A percentile compares a stretch with the other conserved stretches of the same genome.
Evolutionary conservation across 2,113 vertebrate species (phyloP).

Genomic region (Scytalopus superciliaris): DNA sequence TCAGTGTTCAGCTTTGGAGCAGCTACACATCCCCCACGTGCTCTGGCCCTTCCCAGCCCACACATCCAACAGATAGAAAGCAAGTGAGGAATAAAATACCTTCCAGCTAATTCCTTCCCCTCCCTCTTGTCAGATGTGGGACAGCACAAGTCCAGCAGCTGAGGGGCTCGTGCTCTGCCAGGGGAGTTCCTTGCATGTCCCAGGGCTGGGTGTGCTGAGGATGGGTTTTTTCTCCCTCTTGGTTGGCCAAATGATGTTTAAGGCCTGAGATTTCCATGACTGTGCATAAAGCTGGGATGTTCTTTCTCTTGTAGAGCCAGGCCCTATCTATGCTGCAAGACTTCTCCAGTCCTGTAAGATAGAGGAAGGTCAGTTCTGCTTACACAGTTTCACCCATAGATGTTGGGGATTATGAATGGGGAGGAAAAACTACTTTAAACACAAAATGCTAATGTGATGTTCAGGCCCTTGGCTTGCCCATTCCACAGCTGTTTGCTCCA

Average conservation of each 20-base stretch:
- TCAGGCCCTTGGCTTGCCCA: neutral
- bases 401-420: neutral
- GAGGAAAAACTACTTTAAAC: neutral
- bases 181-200: neutral
- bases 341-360: constrained; percentile 48
- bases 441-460: neutral
- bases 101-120: neutral
- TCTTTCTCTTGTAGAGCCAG: constrained; percentile 62
- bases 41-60: constrained; percentile 1
- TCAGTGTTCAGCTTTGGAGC: neutral
- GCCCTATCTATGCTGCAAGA: constrained; percentile 61
- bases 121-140: neutral
- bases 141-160: neutral
- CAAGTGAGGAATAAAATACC: neutral
- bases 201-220: constrained; percentile 6
- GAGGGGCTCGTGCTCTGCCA: neutral
- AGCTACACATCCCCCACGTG: neutral
- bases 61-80: neutral
- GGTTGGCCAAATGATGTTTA: neutral
- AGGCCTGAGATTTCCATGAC: neutral
- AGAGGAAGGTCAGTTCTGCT: constrained; percentile 57
- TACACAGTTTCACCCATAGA: neutral
- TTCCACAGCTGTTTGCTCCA: neutral
- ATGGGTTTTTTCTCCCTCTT: neutral
- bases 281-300: constrained; percentile 44